Evolutionary conservation across 2,888 invertebrate species (phyloP).

Genomic region (Polyommatus iphigenia): DNA sequence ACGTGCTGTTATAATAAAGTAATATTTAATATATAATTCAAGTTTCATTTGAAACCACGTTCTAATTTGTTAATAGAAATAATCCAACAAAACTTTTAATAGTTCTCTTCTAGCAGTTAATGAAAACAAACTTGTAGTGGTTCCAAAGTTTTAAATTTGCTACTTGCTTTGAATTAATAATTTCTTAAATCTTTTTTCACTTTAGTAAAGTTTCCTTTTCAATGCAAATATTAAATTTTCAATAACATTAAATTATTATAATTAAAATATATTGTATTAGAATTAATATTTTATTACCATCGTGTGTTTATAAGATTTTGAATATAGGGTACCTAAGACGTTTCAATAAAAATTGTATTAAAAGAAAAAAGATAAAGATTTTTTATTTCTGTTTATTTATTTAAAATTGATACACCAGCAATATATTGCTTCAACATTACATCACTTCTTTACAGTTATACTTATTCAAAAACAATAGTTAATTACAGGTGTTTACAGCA

Average conservation of each 20-base stretch:
- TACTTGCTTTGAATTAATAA: neutral
- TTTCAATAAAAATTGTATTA: no score
- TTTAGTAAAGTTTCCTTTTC: neutral
- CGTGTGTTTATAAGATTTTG: neutral
- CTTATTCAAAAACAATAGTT: no score
- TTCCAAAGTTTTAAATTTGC: constrained; percentile 1
- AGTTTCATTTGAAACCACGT: constrained; percentile 4
- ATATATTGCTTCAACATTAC: no score
- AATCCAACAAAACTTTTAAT: neutral
- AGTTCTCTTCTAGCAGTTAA: neutral
- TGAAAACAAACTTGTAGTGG: constrained; percentile 6
- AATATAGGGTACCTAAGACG: no score
- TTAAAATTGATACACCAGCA: no score
- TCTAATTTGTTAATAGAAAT: neutral
- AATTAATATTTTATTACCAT: neutral
- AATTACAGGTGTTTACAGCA: no score
- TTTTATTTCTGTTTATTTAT: no score
- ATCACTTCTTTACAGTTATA: no score
- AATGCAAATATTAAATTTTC: neutral
- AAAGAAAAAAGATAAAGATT: no score
- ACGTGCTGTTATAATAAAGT: constrained; percentile 10
- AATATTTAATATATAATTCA: constrained; percentile 2
- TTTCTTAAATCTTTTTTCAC: neutral
- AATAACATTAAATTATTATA: neutral
- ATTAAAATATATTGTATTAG: no score